These are phyloP conservation scores for Pygmarrhopalites habei DNA, from an alignment of 1,140 invertebrate species.

Conservation along the genomic window DNA sequence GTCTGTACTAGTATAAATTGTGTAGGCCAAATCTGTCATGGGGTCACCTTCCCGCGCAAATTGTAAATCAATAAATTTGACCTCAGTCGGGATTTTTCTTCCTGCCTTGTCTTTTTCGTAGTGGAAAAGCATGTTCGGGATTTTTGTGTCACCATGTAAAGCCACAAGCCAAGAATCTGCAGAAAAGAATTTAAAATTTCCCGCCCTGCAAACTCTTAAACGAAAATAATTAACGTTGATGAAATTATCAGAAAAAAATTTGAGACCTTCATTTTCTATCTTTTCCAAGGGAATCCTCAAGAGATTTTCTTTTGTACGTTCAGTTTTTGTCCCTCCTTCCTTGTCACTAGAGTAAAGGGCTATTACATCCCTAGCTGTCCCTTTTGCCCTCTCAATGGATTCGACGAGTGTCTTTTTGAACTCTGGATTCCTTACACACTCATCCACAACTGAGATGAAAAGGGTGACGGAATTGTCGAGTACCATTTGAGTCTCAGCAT, in stretches of 20 bases:
- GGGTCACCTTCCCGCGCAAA: conserved; percentile 54
- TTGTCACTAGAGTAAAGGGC: background rate
- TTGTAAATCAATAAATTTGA: conserved; percentile 63
- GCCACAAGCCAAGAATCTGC: conserved; percentile 45
- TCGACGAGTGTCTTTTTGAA: background rate
- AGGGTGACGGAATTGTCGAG: background rate
- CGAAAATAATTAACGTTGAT: background rate
- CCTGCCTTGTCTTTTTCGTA: conserved; percentile 43
- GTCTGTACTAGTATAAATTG: conserved; percentile 56
- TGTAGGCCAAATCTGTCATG: conserved; percentile 54
- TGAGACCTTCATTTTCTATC: conserved; percentile 2
- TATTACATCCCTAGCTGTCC: background rate
- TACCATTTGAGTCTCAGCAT: background rate
- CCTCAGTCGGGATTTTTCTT: conserved; percentile 46
- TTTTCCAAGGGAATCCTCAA: background rate
- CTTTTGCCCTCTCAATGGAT: background rate
- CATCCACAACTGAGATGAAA: background rate
- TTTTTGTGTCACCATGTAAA: conserved; percentile 64
- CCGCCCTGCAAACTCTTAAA: too few species aligned
- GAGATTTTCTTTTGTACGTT: background rate
- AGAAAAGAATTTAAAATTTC: background rate
- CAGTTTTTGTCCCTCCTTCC: too few species aligned
- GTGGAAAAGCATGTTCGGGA: conserved; percentile 60
- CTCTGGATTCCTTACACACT: background rate
- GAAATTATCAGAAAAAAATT: background rate